Base-by-base conservation (phyloP, 1,140 invertebrate genomes). In the Anastrepha obliqua region DNA sequence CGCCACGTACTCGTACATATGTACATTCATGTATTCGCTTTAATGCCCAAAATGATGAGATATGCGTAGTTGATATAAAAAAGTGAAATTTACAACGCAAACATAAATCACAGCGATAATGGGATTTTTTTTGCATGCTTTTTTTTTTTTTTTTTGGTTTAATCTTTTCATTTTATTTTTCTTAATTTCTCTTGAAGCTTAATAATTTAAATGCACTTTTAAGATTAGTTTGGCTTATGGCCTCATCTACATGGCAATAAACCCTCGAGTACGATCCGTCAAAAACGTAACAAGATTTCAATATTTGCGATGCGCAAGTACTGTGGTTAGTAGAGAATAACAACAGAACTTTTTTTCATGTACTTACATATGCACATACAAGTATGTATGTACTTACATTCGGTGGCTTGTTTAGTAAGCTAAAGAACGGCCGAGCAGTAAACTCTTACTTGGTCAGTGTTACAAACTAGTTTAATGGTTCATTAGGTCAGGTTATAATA, bases 391-490 rank as follows among this genome's bases (percentile, higher is more conserved):
- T 62, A 62, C 17, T 62, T n/a, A 62, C 17, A n/a, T 62, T 62
- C 15, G 15, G 5, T 62, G 7, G n/a, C 15, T 62, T 1, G 1
- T 62, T 55, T 55, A 55, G 6, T 6, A 55, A 55, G 51, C 51
- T 11, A 55, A 55, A 55, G 20, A 55, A 58, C 3, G 47, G 15
- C 3, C 13, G 8, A 55, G 42, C 7, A 20, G 17, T 55, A 39
- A 29, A n/a, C 44, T 47, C n/a, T 81, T 81, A 55, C 47, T 81
- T 81, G 74, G 47, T 13, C n/a, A 81, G 51, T 55, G 74, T 81
- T 20, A 81, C n/a, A 81, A 81, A 55, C 74, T 81, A 81, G 74
- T 81, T 81, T 81, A 55, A 81, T 15, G 47, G 74, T 81, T 81
- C 74, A 81, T 81, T 81, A 11, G 74, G 74, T 81, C 74, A 81